These are phyloP conservation scores for Mustela lutreola DNA, from an alignment of 2,113 vertebrate genomes.

Conservation along the genomic window DNA sequence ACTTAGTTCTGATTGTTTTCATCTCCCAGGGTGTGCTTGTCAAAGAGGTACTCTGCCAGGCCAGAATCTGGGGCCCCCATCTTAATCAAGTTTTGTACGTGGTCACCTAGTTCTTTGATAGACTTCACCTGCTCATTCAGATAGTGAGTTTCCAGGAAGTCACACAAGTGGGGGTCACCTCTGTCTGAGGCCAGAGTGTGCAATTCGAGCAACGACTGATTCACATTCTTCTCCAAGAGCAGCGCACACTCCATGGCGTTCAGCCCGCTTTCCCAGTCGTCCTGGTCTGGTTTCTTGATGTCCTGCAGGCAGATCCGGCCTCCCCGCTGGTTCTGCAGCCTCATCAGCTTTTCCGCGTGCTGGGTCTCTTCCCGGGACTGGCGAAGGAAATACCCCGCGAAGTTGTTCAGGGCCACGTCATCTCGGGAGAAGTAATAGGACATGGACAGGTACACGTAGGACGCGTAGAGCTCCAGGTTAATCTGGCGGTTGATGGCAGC, in stretches of 20 bases:
- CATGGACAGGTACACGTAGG: conserved; percentile 93
- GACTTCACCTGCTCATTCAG: conserved; percentile 79
- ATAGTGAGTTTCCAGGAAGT: conserved; percentile 81
- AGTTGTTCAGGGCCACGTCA: conserved; percentile 81
- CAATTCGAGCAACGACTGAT: conserved; percentile 76
- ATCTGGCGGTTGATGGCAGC: conserved; percentile 91
- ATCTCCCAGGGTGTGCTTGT: conserved; percentile 74
- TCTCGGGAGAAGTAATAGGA: conserved; percentile 79
- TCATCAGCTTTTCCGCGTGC: conserved; percentile 73
- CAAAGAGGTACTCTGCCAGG: conserved; percentile 76
- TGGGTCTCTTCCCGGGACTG: conserved; percentile 71
- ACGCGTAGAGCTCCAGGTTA: conserved; percentile 92
- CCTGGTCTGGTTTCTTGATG: conserved; percentile 64
- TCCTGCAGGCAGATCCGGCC: conserved; percentile 75
- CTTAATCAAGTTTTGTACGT: conserved; percentile 71
- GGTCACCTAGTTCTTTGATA: conserved; percentile 78
- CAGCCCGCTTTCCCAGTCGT: conserved; percentile 74
- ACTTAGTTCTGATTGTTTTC: conserved; percentile 65
- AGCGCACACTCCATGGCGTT: conserved; percentile 74
- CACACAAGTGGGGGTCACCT: conserved; percentile 78
- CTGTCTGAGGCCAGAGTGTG: conserved; percentile 72
- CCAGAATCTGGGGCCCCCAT: conserved; percentile 53
- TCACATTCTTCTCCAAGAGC: conserved; percentile 67
- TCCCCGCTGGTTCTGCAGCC: conserved; percentile 78
- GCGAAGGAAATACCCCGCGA: conserved; percentile 75